Conservation (phyloP, 1,140 invertebrate species). For the Acromyrmex heyeri region DNA sequence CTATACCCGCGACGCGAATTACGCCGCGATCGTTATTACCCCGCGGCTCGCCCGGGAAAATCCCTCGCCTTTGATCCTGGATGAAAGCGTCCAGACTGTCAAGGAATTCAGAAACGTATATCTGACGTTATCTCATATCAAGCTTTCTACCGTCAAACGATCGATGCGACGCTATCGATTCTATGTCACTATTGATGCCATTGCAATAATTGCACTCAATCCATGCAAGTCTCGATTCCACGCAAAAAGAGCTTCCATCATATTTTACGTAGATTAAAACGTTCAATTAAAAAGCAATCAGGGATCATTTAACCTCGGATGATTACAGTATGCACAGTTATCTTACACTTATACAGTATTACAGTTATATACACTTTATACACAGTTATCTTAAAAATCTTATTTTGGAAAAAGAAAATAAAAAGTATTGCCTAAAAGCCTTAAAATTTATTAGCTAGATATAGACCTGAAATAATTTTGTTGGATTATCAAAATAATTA, state of each 20-base stretch:
- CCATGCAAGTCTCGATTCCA: background rate
- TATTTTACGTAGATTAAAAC: slow-evolving; percentile 5
- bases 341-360: too few relatives aligned
- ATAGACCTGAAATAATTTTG: too few relatives aligned
- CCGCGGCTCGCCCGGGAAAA: slow-evolving; percentile 1
- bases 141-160: slow-evolving; percentile 37
- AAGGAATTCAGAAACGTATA: slow-evolving; percentile 34
- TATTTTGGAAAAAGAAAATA: too few relatives aligned
- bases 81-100: slow-evolving; percentile 36
- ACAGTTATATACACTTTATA: too few relatives aligned
- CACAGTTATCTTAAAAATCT: too few relatives aligned
- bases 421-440: too few relatives aligned
- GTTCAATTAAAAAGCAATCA: slow-evolving; percentile 12
- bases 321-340: too few relatives aligned
- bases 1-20: slow-evolving; percentile 52
- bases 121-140: slow-evolving; percentile 48
- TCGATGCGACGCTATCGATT: slow-evolving; percentile 40
- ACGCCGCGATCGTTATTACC: slow-evolving; percentile 54
- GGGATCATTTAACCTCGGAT: background rate
- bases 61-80: slow-evolving; percentile 49
- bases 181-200: slow-evolving; percentile 10
- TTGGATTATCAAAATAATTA: too few relatives aligned
- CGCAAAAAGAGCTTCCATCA: background rate
- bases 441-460: too few relatives aligned
- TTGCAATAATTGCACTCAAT: slow-evolving; percentile 42